Conservation (phyloP, 1,140 invertebrate species). For the Heliconius eleuchia region DNA sequence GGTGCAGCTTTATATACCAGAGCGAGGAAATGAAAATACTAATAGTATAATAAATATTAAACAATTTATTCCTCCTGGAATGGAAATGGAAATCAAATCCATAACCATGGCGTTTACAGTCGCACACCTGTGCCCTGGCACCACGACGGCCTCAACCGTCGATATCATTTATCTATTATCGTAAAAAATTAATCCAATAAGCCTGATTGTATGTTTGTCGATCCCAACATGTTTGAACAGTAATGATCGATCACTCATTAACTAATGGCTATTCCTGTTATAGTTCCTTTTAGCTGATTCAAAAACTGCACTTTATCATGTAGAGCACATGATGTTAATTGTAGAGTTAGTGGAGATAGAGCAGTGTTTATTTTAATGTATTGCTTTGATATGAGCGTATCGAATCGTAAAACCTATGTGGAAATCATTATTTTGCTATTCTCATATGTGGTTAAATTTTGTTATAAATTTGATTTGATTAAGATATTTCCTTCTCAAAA, state of each 20-base stretch:
- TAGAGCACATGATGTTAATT: constrained; percentile 7
- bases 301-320: background rate
- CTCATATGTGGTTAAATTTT: too few relatives aligned
- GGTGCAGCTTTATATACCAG: too few relatives aligned
- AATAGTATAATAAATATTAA: too few relatives aligned
- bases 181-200: constrained; percentile 38
- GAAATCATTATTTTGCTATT: background rate
- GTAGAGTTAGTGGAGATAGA: background rate
- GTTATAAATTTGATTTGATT: background rate
- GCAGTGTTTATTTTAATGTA: background rate
- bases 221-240: constrained; percentile 32
- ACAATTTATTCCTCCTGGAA: too few relatives aligned
- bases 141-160: background rate
- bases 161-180: constrained; percentile 18
- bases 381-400: background rate
- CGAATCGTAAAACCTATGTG: background rate
- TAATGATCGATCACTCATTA: constrained; percentile 43
- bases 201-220: constrained; percentile 30
- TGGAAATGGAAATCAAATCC: too few relatives aligned
- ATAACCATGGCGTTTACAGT: too few relatives aligned
- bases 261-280: constrained; percentile 30
- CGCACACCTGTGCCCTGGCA: too few relatives aligned
- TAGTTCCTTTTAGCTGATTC: constrained; percentile 10
- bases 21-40: too few relatives aligned
- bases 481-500: too few relatives aligned